These are phyloP conservation scores for Aphaenogaster floridana DNA, from an alignment of 1,140 invertebrate genomes.

Conservation along the genomic window DNA sequence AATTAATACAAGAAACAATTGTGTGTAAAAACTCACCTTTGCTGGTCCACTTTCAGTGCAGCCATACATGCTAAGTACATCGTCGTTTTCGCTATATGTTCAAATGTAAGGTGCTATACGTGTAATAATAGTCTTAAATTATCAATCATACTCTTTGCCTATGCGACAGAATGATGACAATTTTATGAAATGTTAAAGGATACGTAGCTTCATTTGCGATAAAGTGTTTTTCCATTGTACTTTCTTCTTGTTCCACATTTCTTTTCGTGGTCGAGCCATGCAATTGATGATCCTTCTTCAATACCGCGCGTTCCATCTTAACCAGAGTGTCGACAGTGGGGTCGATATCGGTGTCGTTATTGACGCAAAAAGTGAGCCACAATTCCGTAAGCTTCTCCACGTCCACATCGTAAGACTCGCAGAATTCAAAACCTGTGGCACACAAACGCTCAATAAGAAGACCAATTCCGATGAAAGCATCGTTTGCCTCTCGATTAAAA, in stretches of 20 bases:
- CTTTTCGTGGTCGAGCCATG: neutral
- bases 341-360: slow-evolving; percentile 75
- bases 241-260: neutral
- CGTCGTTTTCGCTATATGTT: slow-evolving; percentile 64
- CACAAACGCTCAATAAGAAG: neutral
- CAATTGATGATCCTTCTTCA: slow-evolving; percentile 57
- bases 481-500: neutral
- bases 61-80: slow-evolving; percentile 81
- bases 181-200: slow-evolving; percentile 71
- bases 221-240: neutral
- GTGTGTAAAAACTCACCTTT: slow-evolving; percentile 72
- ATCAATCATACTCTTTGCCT: neutral
- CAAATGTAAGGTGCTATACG: slow-evolving; percentile 47
- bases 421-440: slow-evolving; percentile 83
- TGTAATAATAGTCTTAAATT: neutral
- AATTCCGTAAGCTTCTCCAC: slow-evolving; percentile 84
- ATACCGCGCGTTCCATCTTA: slow-evolving; percentile 77
- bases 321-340: slow-evolving; percentile 80
- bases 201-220: slow-evolving; percentile 63
- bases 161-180: neutral
- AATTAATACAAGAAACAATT: slow-evolving; percentile 22
- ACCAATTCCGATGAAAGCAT: neutral
- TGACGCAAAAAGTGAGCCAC: slow-evolving; percentile 83
- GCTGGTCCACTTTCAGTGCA: slow-evolving; percentile 60
- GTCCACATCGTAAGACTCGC: slow-evolving; percentile 77